phyloP scores from a whole-genome alignment of 2,113 vertebrate genomes.

The Eira barbara region DNA sequence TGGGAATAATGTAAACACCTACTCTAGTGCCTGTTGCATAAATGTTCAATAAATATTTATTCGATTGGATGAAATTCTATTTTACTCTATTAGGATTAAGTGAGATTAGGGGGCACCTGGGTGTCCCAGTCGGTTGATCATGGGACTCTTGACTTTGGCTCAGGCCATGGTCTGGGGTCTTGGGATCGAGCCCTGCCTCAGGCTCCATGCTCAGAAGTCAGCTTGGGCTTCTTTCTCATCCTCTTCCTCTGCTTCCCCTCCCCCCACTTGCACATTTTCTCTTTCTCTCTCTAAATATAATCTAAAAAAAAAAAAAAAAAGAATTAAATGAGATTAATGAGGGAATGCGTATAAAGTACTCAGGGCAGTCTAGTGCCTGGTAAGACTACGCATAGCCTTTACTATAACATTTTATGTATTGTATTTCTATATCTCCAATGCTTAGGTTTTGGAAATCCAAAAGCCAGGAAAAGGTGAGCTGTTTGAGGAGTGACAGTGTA shows the following conservation, averaged over 20 bases:
- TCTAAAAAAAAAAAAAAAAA: neutral
- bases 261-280: rapidly evolving
- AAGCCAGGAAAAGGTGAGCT: neutral
- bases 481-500: neutral
- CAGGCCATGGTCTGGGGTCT: neutral
- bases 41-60: neutral
- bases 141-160: neutral
- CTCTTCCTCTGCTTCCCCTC: neutral
- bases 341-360: neutral
- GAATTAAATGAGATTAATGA: neutral
- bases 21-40: neutral
- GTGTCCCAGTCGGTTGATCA: neutral
- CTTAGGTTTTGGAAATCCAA: neutral
- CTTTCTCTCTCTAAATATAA: neutral
- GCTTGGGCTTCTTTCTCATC: neutral
- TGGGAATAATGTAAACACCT: neutral
- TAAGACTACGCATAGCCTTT: neutral
- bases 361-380: neutral
- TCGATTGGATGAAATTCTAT: neutral
- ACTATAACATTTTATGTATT: neutral
- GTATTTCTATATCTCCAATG: neutral
- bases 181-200: neutral
- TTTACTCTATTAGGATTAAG: slow-evolving; percentile 20
- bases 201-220: neutral
- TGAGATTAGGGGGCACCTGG: neutral